Percentiles rank a stretch among this genome's conserved stretches.
phyloP scores from a whole-genome alignment of 1,140 invertebrate species.

The Tetraneura akinire region DNA sequence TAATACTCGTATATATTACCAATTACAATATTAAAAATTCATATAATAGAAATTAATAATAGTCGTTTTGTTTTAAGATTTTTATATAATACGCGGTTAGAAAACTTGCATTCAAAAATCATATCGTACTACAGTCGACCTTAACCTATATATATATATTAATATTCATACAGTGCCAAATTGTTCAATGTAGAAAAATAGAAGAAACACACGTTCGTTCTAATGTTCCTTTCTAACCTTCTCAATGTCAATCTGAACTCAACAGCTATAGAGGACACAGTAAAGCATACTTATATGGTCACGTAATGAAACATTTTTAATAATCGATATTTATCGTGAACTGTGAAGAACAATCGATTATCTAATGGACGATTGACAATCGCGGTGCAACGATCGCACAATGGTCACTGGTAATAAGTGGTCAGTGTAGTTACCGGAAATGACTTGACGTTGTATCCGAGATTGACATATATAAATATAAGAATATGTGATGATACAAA shows the following conservation, averaged over 20 bases:
- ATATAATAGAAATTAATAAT: no score
- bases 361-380: neutral
- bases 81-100: no score
- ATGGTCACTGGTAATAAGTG: no score
- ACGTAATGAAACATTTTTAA: neutral
- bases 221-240: neutral
- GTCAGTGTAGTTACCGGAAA: no score
- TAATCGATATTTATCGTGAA: neutral
- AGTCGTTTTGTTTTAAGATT: no score
- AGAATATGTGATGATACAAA: no score
- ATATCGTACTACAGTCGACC: neutral
- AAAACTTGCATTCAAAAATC: neutral
- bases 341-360: neutral
- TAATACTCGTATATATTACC: no score
- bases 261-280: neutral
- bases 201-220: no score
- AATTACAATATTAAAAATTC: no score
- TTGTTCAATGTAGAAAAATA: constrained; percentile 1
- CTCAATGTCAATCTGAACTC: neutral
- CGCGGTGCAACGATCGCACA: neutral
- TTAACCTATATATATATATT: constrained; percentile 32
- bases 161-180: constrained; percentile 28
- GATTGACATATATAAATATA: no score
- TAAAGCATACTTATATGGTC: neutral
- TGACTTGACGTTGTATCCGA: no score